phyloP scores from a whole-genome alignment of 2,888 invertebrate genomes.

The Nasonovia ribisnigri region DNA sequence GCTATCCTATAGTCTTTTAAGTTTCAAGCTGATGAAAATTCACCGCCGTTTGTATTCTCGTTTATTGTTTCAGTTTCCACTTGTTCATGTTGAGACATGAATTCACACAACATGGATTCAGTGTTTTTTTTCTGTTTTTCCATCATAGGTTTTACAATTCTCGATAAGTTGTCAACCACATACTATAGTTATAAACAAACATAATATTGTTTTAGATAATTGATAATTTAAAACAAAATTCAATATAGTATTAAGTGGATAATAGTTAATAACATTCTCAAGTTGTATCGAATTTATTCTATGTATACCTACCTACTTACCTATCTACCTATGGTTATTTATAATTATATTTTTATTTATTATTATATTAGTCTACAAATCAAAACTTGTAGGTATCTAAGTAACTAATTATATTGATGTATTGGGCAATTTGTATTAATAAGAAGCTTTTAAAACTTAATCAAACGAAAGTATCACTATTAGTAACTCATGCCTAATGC shows the following conservation, averaged over 20 bases:
- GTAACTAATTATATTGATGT: not conserved
- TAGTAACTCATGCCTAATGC: not conserved
- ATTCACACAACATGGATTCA: not conserved
- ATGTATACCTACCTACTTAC: too few relatives aligned
- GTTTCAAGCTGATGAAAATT: not conserved
- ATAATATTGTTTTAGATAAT: not conserved
- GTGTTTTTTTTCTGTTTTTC: not conserved
- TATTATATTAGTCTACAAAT: not conserved
- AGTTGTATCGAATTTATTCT: not conserved
- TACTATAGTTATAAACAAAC: conserved; percentile 22
- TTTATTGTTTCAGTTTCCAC: conserved; percentile 16
- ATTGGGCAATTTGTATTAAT: not conserved
- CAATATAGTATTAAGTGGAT: not conserved
- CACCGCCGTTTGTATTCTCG: not conserved
- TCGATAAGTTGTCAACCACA: not conserved
- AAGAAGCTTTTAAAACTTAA: not conserved
- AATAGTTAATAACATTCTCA: not conserved
- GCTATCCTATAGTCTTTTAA: not conserved
- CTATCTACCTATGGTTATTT: too few relatives aligned
- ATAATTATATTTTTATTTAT: not conserved
- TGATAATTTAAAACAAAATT: not conserved
- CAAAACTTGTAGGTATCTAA: not conserved
- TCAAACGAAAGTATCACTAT: not conserved
- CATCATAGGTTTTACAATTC: not conserved
- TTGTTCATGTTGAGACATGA: not conserved